phyloP scores from a whole-genome alignment of 2,113 vertebrate species.

The Scolopax mira region DNA sequence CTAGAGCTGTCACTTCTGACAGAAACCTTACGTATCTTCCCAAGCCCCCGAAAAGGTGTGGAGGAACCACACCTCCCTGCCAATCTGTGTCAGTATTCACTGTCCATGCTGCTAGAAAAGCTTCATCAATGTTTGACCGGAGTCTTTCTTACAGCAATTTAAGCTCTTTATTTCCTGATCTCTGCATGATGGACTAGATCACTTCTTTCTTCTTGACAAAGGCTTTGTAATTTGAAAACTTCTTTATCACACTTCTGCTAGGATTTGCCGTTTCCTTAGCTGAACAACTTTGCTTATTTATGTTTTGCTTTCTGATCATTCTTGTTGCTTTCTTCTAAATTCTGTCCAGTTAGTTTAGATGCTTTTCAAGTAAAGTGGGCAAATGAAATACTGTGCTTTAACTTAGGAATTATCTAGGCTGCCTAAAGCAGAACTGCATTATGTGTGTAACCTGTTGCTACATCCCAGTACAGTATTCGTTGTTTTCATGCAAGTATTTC shows the following conservation, averaged over 20 bases:
- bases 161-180: background rate
- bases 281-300: background rate
- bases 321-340: background rate
- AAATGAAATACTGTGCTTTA: background rate
- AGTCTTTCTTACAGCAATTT: background rate
- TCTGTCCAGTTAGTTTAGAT: background rate
- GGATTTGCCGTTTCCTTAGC: background rate
- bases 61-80: background rate
- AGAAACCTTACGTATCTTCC: background rate
- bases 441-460: background rate
- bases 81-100: background rate
- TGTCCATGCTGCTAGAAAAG: background rate
- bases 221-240: background rate
- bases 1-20: background rate
- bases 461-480: background rate
- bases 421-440: background rate
- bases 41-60: background rate
- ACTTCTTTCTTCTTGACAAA: background rate
- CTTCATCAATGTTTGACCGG: background rate
- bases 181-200: background rate
- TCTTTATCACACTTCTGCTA: background rate
- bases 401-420: background rate
- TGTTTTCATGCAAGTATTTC: background rate
- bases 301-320: background rate
- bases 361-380: background rate